Evolutionary conservation across 30 jellyfish, hydroid and myxozoan species (phyloP).

Genomic region (Mastigias papua): DNA sequence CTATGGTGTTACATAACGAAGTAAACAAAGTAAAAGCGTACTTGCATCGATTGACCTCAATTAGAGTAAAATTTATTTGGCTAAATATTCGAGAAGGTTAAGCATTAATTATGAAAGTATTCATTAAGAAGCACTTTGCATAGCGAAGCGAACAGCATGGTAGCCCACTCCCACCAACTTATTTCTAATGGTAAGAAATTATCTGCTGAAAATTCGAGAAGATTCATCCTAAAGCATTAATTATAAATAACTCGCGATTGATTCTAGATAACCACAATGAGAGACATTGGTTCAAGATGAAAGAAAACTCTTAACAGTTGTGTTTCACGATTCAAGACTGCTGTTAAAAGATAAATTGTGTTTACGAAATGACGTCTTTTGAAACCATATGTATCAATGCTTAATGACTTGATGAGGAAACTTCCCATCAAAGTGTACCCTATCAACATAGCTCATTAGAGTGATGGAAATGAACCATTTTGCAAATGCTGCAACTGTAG

Average conservation of each 20-base stretch:
- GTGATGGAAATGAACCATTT: too few species aligned
- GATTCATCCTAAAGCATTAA: neutral
- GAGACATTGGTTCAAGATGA: neutral
- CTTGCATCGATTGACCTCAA: too few species aligned
- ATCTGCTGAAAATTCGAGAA: neutral
- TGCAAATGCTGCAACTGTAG: too few species aligned
- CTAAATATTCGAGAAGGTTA: too few species aligned
- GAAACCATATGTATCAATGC: neutral
- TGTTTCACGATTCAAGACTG: neutral
- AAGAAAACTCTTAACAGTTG: neutral
- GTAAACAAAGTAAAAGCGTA: too few species aligned
- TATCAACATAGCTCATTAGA: too few species aligned
- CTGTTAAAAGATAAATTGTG: neutral
- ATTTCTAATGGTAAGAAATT: neutral
- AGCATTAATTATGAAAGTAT: too few species aligned
- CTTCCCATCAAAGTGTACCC: neutral
- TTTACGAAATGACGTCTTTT: neutral
- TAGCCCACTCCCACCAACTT: neutral
- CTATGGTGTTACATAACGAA: too few species aligned
- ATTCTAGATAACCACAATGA: neutral
- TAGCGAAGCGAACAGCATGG: neutral
- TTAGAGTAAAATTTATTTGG: too few species aligned
- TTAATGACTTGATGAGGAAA: neutral
- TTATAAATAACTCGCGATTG: neutral
- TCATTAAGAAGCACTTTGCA: too few species aligned